Base-by-base conservation (phyloP, 1,140 invertebrate species). In the Drosophila bocki region DNA sequence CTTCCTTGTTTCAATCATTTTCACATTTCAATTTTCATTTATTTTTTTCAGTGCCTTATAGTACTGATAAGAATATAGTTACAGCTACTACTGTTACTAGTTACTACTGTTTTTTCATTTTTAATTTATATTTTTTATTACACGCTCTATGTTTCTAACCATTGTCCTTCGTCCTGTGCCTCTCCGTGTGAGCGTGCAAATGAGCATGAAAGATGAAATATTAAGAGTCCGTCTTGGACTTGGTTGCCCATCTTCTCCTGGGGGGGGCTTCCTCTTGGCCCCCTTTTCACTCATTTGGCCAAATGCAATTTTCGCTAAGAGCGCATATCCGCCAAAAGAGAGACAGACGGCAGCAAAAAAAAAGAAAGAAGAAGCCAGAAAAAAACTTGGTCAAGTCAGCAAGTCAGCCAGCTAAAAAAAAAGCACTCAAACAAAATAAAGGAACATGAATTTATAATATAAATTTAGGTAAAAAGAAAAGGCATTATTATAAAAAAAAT, bases 151-250 rank as follows among this genome's bases (percentile, higher is more conserved):
- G 42, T 62, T 45, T 48, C 17, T 26, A 12, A 37, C 48, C 61
- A 68, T 84, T 77, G 76, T 84, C 80, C 62, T 42, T 11, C 29
- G 7, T 17, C 50, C 41, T 35, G 42, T 2, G 7, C 39, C 37
- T 17, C 29, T 26, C 22, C 35, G 57, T 7, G 59, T 56, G 60
- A 26, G 8, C 41, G 78, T 86, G 82, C 77, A 78, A 83, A 85
- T 91, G 82, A 86, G 86, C 77, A 84, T 88, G 85, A 82, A 85
- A 74, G 78, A 88, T 91, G 88, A 91, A 88, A 91, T 91, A 91
- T 91, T 88, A 91, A 84, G 83, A 90, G 80, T 58, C 70, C 54
- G 83, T 63, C 69, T 64, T 79, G 48, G 67, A 60, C 51, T 72
- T 59, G 17, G 50, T 32, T 57, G 37, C 44, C 12, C 13, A 37